phyloP scores from a whole-genome alignment of 2,113 vertebrate species.

The sheep (Ovis aries) region DNA sequence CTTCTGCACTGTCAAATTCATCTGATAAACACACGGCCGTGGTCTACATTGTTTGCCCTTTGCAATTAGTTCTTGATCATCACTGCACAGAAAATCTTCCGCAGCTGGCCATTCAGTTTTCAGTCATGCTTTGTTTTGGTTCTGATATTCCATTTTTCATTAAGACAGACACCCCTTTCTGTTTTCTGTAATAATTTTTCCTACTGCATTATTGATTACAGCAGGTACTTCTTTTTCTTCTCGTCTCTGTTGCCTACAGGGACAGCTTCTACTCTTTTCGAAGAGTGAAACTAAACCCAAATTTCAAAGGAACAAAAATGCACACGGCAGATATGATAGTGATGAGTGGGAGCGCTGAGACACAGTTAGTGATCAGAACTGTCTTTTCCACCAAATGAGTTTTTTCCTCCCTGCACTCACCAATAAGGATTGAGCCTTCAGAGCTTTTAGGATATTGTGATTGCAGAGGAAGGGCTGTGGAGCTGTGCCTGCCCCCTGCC shows the following conservation, averaged over 20 bases:
- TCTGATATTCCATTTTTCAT: not conserved
- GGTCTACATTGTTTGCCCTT: not conserved
- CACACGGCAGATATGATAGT: not conserved
- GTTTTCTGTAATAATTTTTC: not conserved
- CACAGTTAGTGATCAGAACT: not conserved
- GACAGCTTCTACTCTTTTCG: not conserved
- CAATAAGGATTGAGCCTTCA: not conserved
- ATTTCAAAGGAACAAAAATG: not conserved
- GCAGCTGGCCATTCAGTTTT: not conserved
- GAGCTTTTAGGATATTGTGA: not conserved
- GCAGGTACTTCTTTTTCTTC: not conserved
- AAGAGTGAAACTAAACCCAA: not conserved
- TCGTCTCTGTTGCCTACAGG: not conserved
- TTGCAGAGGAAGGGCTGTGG: not conserved
- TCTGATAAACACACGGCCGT: not conserved
- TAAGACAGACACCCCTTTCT: not conserved
- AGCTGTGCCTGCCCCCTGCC: constrained; percentile 3
- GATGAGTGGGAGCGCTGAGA: not conserved
- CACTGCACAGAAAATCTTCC: not conserved
- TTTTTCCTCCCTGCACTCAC: not conserved
- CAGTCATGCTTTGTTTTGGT: not conserved
- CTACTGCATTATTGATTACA: not conserved
- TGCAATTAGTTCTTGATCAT: not conserved
- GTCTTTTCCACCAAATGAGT: not conserved
- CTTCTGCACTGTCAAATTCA: not conserved